Conservation (phyloP, 2,113 vertebrate species). For the cattle (Bos taurus) region DNA sequence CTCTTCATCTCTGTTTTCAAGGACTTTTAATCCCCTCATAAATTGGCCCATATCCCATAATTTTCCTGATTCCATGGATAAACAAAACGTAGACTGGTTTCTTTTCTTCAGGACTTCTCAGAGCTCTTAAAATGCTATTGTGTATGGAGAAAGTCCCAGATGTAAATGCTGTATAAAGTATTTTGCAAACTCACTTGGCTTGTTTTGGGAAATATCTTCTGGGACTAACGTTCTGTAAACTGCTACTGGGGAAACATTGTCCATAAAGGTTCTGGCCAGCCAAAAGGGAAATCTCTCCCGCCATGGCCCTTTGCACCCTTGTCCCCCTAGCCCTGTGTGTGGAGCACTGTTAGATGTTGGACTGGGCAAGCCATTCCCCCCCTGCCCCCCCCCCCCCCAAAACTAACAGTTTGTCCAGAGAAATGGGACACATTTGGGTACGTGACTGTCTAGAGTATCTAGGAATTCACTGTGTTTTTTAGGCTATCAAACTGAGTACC, state of each 20-base stretch:
- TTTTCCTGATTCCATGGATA: background rate
- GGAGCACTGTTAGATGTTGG: background rate
- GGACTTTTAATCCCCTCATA: background rate
- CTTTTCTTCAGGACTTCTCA: background rate
- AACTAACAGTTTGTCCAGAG: background rate
- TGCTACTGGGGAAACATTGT: background rate
- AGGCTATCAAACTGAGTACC: background rate
- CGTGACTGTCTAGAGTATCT: background rate
- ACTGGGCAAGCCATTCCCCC: fast-evolving
- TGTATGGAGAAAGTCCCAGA: background rate
- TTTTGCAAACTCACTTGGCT: background rate
- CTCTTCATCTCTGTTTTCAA: background rate
- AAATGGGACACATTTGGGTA: background rate
- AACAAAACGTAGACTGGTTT: background rate
- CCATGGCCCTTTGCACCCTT: background rate
- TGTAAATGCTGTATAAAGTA: background rate
- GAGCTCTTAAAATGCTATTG: background rate
- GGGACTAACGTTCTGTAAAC: background rate
- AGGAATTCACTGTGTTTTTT: background rate
- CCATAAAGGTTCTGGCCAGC: background rate
- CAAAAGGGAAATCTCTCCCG: background rate
- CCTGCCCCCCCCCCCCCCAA: background rate
- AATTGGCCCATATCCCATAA: background rate
- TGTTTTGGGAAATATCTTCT: background rate
- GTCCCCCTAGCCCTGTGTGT: background rate